Base-by-base conservation (phyloP, 2,888 invertebrate genomes). In the Lepidocyrtinus sp. region DNA sequence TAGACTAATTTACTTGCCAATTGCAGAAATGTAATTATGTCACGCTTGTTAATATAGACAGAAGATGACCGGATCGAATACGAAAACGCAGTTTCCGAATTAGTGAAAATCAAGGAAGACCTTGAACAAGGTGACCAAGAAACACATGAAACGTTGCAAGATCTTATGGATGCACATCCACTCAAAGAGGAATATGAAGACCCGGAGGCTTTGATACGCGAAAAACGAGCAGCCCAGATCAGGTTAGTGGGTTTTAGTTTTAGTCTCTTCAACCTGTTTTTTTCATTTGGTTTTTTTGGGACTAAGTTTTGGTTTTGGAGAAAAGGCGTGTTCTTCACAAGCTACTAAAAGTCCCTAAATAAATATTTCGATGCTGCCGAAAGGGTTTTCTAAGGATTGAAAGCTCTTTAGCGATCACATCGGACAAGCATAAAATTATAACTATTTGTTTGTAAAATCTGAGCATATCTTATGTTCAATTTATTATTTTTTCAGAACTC, bases 31-130 rank as follows among this genome's bases (percentile, higher is more conserved):
- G 63, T 0, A 9, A 9, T 45, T 45, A 9, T 45, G 45, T 45
- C 12, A 9, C 5, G 25, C 91, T 86, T 92, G 89, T 85, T 92
- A 93, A 9, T 67, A n/a, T 50, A 75, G 75, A 21, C 64, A 0
- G 76, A 76, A n/a, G 89, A 90, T 1, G 90, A 91, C 0, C 89
- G 91, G 36, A 89, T 92, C 1, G 90, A 92, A 68, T 94, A 93
- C 82, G 92, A 92, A 84, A 90, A 91, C 22, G 91, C 92, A 0
- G 92, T 92, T 0, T 89, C 91, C 50, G 92, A 92, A 68, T 91
- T 92, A 1, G 88, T 92, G 81, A 91, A 91, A 2, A 87, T 94
- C 1, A 94, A 93, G 88, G 88, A 86, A 24, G 85, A 86, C 21
- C 84, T 88, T 22, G 87, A 87, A 82, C 72, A 79, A 70, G 92